These are phyloP conservation scores for Polyommatus iphigenia DNA, from an alignment of 2,888 invertebrate genomes.

Conservation along the genomic window DNA sequence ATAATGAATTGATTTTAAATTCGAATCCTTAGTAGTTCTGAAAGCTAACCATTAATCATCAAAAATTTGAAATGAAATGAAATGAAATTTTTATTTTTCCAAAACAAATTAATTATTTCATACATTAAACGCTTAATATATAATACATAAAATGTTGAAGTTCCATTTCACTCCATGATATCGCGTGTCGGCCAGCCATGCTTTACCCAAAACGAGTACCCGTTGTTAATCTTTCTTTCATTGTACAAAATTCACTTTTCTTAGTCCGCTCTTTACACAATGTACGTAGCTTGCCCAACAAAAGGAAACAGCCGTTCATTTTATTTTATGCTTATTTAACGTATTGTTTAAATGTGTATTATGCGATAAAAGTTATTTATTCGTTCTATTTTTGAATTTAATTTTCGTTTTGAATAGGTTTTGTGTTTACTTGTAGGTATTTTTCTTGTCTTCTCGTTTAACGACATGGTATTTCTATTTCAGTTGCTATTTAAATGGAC, in stretches of 20 bases:
- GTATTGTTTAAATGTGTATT: constrained; percentile 35
- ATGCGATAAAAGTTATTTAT: constrained; percentile 30
- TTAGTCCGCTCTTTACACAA: constrained; percentile 38
- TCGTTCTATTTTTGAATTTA: neutral
- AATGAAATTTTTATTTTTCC: too few relatives aligned
- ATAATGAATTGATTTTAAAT: too few relatives aligned
- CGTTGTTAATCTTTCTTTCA: constrained; percentile 72
- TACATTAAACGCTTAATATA: neutral
- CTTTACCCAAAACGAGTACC: constrained; percentile 68
- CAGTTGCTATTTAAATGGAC: too few relatives aligned
- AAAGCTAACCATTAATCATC: too few relatives aligned
- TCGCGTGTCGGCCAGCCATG: constrained; percentile 67
- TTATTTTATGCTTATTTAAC: constrained; percentile 39
- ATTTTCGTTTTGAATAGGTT: neutral
- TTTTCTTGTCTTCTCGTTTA: neutral
- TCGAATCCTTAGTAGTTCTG: too few relatives aligned
- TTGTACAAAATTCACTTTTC: constrained; percentile 59
- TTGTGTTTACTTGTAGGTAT: neutral
- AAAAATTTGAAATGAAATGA: too few relatives aligned
- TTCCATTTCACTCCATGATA: constrained; percentile 41
- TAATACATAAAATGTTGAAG: neutral
- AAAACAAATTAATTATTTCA: too few relatives aligned
- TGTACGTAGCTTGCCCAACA: constrained; percentile 40
- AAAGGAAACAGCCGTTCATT: constrained; percentile 39
- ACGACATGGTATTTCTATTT: neutral